Conservation (phyloP, 2,113 vertebrate species). For the Nestor notabilis region DNA sequence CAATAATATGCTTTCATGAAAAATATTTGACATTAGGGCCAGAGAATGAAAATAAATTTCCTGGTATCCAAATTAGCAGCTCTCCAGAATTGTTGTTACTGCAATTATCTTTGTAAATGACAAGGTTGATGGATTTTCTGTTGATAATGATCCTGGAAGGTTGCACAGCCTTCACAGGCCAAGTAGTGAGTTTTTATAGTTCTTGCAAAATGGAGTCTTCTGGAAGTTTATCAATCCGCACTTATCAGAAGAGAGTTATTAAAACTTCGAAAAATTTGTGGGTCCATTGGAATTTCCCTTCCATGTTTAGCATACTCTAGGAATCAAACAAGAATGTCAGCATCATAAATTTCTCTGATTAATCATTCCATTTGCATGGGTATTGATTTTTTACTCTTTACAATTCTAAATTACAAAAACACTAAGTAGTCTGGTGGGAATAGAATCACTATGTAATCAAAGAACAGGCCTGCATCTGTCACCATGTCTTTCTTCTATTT, state of each 20-base stretch:
- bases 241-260: neutral
- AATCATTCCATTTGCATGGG: neutral
- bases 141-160: neutral
- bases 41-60: neutral
- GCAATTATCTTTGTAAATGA: neutral
- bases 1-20: neutral
- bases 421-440: neutral
- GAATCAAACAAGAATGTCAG: neutral
- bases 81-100: neutral
- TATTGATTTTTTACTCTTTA: neutral
- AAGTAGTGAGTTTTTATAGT: neutral
- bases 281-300: neutral
- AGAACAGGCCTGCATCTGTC: neutral
- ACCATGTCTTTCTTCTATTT: neutral
- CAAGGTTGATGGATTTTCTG: neutral
- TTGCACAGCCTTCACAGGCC: neutral
- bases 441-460: neutral
- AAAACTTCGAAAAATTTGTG: neutral
- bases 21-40: neutral
- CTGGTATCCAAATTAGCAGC: neutral
- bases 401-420: neutral
- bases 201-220: neutral
- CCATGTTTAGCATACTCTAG: neutral
- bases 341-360: neutral
- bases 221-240: neutral